Base-by-base conservation (phyloP, 92 coral and sea anemone genomes). In the Pocillopora grandis region DNA sequence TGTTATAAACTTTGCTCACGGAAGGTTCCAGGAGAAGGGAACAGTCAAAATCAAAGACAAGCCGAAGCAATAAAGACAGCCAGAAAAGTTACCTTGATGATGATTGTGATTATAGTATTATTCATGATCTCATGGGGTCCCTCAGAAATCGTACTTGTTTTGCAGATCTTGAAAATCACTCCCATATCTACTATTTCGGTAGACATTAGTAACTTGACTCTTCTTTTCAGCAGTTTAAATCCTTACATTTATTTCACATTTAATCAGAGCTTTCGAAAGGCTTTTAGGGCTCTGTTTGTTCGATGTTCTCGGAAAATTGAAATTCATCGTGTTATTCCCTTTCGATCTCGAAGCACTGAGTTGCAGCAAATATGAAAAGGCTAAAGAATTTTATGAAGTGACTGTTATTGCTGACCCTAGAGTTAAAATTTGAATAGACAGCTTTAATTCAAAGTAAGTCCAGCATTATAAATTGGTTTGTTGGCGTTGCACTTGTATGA, bases 191-290 rank as follows among this genome's bases (percentile, higher is more conserved):
- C 13, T 74, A 11, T n/a, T 42, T 42, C 52, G 52, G 52, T 56
- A 11, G 19, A 31, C 70, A 19, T 62, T 31, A 9, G 17, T 7
- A 18, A 23, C 33, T 35, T 77, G 62, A 19, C 58, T 17, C 16
- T 10, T 62, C 9, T 56, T 10, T 77, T 36, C 63, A 62, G 69
- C 8, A 69, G 71, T 61, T 56, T 77, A 2, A 77, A 62, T 62
- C 81, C 81, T 18, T 77, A 13, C 52, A 37, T 77, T 42, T 77
- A 77, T 77, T 19, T 77, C 20, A 61, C 33, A 0, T 77, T 77
- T 37, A 62, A 35, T 77, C 57, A 11, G 19, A 77, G 62, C 2
- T 62, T 77, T 42, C 36, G 60, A 19, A 17, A 10, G 37, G 58
- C 31, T 15, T 62, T 17, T n/a, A 62, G 62, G 9, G n/a, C 19